These are phyloP conservation scores for Petrocephalus microphthalmus DNA, from an alignment of 2,113 vertebrate species.

Conservation along the genomic window DNA sequence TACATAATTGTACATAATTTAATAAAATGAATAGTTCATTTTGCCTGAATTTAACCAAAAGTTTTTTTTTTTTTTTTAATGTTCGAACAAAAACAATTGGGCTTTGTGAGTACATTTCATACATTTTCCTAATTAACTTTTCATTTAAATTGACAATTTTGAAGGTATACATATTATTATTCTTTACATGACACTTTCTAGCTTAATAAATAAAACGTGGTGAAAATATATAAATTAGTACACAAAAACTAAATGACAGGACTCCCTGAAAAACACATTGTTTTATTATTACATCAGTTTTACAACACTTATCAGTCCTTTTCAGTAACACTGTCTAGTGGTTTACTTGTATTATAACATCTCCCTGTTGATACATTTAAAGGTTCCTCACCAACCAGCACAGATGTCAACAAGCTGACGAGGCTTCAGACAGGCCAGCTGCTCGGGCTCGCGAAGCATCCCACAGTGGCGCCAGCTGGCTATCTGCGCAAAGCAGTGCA, in stretches of 20 bases:
- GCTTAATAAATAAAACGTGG: neutral
- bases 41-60: neutral
- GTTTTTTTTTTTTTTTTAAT: neutral
- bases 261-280: too few relatives aligned
- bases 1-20: neutral
- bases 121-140: neutral
- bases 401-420: neutral
- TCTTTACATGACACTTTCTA: neutral
- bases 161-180: neutral
- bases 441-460: neutral
- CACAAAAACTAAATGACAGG: too few relatives aligned
- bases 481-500: neutral
- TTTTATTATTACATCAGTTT: too few relatives aligned
- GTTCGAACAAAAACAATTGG: neutral
- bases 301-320: neutral
- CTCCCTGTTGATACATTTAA: neutral
- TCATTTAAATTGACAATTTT: neutral
- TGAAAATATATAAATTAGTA: too few relatives aligned
- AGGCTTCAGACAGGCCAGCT: neutral
- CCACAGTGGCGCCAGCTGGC: neutral
- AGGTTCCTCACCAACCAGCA: neutral
- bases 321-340: neutral
- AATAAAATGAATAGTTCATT: neutral
- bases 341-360: neutral
- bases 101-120: neutral